Evolutionary conservation across 2,797 vertebrate genomes (phyloP), one percentile per base, ranked within the genome.

Genomic region (Clamator glandarius): DNA sequence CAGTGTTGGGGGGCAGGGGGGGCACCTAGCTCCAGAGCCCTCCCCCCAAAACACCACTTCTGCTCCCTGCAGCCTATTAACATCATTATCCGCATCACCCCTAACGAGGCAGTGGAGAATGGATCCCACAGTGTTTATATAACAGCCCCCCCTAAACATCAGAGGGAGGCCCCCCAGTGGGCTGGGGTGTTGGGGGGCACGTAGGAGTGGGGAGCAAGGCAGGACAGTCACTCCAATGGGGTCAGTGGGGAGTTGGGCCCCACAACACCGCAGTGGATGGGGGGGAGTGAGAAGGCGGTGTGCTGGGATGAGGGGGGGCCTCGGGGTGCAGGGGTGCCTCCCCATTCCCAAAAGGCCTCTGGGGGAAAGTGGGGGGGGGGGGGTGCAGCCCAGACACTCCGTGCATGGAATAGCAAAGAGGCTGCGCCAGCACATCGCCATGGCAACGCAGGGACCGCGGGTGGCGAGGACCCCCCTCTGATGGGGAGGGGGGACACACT

Each of bases 361-460:
- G n/a, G n/a, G n/a, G n/a, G n/a, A n/a, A n/a, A n/a, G 95, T 90
- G 87, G 94, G 92, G 72, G 96, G 97, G n/a, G n/a, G 96, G 97
- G n/a, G n/a, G 93, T 96, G 97, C 96, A 98, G 97, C 97, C 97
- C 97, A 98, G 98, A 97, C 97, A 88, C 97, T 98, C 90, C 97
- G 96, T 98, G 98, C 96, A 72, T 85, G 90, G 98, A 98, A 98
- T 98, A 98, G 97, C 97, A 98, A 98, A 96, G 97, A 98, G 97
- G 94, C 96, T 96, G 94, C 87, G 96, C 96, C 91, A 97, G 96
- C 62, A 50, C 95, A 97, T 98, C 79, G 76, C 97, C 97, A 98
- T 98, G 95, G 98, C 97, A 98, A 98, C 98, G 70, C 91, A 82
- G 96, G 97, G 97, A 95, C 97, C 95, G 96, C 96, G 93, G 90